phyloP scores from a whole-genome alignment of 2,797 vertebrate species.

The Syngnathus rostellatus region DNA sequence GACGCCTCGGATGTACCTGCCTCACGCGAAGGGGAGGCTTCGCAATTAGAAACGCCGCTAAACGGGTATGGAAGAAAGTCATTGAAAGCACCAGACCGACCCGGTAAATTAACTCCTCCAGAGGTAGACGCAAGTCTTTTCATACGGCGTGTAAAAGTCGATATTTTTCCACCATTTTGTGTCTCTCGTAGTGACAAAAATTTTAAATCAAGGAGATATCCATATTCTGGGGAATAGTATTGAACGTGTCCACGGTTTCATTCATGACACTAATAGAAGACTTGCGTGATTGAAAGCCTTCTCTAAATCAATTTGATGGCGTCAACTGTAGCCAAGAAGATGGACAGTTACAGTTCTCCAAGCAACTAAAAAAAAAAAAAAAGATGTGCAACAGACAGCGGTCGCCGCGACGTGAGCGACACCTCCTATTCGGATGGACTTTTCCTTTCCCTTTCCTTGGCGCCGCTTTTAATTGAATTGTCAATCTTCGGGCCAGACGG shows the following conservation, averaged over 20 bases:
- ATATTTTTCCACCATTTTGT: neutral
- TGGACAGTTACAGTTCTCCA: conserved; percentile 21
- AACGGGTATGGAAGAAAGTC: neutral
- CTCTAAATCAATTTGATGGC: conserved; percentile 52
- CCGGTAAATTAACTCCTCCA: neutral
- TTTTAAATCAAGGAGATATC: no score
- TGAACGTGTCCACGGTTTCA: neutral
- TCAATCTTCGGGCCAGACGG: conserved; percentile 2
- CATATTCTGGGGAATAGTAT: neutral
- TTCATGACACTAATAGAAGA: conserved; percentile 40
- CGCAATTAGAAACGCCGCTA: neutral
- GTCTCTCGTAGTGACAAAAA: neutral
- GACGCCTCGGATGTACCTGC: conserved; percentile 29
- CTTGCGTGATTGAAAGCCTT: conserved; percentile 48
- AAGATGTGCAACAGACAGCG: conserved; percentile 9
- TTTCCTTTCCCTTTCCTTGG: conserved; percentile 8
- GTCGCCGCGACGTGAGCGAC: conserved; percentile 17
- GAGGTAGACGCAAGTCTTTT: neutral
- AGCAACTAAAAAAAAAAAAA: conserved; percentile 9
- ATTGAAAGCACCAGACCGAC: conserved; percentile 7
- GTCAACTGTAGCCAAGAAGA: conserved; percentile 47
- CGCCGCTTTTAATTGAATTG: conserved; percentile 26
- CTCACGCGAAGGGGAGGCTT: conserved; percentile 8
- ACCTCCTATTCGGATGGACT: conserved; percentile 26
- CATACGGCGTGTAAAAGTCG: neutral